Base-by-base conservation (phyloP, 2,113 vertebrate species). In the Zosterops borbonicus region DNA sequence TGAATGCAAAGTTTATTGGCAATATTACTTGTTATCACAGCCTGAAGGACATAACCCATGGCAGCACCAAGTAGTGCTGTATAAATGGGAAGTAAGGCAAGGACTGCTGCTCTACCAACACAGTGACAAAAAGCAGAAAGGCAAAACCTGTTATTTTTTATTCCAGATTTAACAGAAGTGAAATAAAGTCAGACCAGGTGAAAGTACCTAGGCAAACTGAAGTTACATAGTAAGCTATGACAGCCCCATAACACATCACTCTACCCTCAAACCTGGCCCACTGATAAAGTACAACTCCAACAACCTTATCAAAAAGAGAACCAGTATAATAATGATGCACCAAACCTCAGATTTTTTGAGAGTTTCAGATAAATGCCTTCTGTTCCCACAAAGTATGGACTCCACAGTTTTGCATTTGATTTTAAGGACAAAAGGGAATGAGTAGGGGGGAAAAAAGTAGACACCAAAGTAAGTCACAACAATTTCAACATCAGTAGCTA, bases 381-480 rank as follows among this genome's bases (percentile, higher is more conserved):
- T 49, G 33, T 9, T 74, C 22, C 50, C 15, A 52, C 0, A 1
- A 71, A 68, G 2, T 7, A 68, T 0, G 4, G 31, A 1, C 33
- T 74, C 47, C 9, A 69, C 12, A n/a, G 22, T 46, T 82, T 44
- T 46, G 18, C 39, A 37, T 27, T 49, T 52, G 9, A 85, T 71
- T 94, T 89, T 28, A 46, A 58, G 20, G 15, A 84, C 29, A 85
- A 69, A 44, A 76, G 9, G 4, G 33, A 84, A 35, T 0, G 1
- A n/a, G 35, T 0, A 2, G 6, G 11, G 5, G 1, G 0, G 19
- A 18, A 14, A 23, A 16, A 65, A 24, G 21, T 1, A 58, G 14
- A 39, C 11, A n/a, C 6, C 29, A 37, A 75, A 91, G 2, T 12
- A 28, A 83, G 19, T 8, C 1, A 1, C 7, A 62, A 42, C 18